Percentiles rank a stretch among this genome's conserved stretches.
Conservation (phyloP, 1,140 invertebrate species). For the Drosophila punjabiensis region DNA sequence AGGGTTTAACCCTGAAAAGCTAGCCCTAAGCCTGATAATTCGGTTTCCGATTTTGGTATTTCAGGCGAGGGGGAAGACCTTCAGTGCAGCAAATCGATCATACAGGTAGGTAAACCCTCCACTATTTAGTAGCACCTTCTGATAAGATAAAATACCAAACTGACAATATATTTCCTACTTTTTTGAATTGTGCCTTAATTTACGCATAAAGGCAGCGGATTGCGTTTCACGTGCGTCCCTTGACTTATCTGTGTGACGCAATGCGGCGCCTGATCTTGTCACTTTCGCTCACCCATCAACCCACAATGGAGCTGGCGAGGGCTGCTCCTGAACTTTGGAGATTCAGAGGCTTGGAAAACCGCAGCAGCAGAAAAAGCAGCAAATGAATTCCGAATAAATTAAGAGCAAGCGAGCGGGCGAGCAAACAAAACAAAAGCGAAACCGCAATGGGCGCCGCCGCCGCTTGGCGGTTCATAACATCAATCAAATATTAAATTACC, state of each 20-base stretch:
- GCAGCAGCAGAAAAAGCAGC: constrained; percentile 29
- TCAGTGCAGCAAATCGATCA: constrained; percentile 68
- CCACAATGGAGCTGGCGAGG: constrained; percentile 35
- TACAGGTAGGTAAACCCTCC: constrained; percentile 12
- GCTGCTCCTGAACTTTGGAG: constrained; percentile 74
- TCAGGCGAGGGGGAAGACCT: constrained; percentile 51
- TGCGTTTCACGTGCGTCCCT: constrained; percentile 12
- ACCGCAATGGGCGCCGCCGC: constrained; percentile 68
- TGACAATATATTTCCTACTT: constrained; percentile 51
- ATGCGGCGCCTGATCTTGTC: constrained; percentile 56
- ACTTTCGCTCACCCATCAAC: constrained; percentile 68
- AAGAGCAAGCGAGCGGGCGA: constrained; percentile 23
- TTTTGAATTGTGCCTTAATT: constrained; percentile 30
- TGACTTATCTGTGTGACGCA: constrained; percentile 31
- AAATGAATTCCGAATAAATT: constrained; percentile 63
- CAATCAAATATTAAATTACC: constrained; percentile 85
- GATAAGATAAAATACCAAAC: constrained; percentile 75
- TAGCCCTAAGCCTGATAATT: constrained; percentile 27
- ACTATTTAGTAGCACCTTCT: constrained; percentile 25
- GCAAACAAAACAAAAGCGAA: constrained; percentile 52
- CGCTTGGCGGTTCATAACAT: constrained; percentile 65
- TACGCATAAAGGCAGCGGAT: constrained; percentile 25
- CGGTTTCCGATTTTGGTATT: constrained; percentile 13
- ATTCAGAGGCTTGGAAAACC: constrained; percentile 50
- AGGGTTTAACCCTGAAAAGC: constrained; percentile 56